Evolutionary conservation across 2,888 invertebrate genomes (phyloP).

Genomic region (Sepiola atlantica): DNA sequence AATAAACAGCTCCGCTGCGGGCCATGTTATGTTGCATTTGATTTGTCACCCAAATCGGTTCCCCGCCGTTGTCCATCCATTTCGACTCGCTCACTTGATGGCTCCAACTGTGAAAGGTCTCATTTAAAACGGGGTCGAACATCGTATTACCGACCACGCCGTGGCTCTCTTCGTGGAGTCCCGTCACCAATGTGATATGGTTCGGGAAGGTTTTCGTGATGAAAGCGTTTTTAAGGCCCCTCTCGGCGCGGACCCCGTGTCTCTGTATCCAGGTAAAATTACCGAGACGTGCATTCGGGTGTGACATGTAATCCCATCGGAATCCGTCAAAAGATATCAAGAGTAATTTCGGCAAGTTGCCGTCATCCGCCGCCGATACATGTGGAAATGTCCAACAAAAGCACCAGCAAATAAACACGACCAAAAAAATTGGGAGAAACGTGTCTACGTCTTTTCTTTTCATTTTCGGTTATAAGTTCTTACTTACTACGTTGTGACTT

Average conservation of each 20-base stretch:
- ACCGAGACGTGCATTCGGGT: constrained; percentile 74
- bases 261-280: constrained; percentile 78
- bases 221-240: constrained; percentile 72
- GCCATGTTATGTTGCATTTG: constrained; percentile 78
- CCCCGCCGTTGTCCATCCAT: constrained; percentile 76
- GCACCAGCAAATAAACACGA: neutral
- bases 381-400: neutral
- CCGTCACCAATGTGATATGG: constrained; percentile 82
- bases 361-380: neutral
- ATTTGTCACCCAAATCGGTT: constrained; percentile 74
- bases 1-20: constrained; percentile 82
- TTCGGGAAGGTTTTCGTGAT: constrained; percentile 84
- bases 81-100: constrained; percentile 69
- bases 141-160: constrained; percentile 81
- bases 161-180: constrained; percentile 80
- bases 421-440: neutral
- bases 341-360: constrained; percentile 76
- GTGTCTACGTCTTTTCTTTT: neutral
- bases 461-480: neutral
- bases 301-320: constrained; percentile 81
- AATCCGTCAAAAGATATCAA: constrained; percentile 84
- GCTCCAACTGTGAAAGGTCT: constrained; percentile 55
- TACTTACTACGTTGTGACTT: neutral
- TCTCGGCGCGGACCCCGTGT: constrained; percentile 79
- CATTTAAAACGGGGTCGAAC: constrained; percentile 77